phyloP scores from a whole-genome alignment of 1,140 invertebrate genomes.

The Papilio polytes region DNA sequence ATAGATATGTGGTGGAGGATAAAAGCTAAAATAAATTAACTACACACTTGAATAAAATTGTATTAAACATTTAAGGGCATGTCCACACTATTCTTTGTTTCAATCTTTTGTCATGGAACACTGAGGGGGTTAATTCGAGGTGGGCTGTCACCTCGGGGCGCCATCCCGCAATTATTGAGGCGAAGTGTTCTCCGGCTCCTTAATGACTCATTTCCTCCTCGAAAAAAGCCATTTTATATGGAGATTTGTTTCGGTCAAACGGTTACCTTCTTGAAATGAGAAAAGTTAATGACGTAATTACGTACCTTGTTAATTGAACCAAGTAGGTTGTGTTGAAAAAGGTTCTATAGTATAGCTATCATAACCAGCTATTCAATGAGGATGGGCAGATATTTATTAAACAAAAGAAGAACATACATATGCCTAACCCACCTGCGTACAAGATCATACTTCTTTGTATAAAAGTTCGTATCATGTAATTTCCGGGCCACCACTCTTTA shows the following conservation, averaged over 20 bases:
- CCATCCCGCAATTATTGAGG: slow-evolving; percentile 47
- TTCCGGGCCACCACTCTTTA: too few relatives aligned
- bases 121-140: slow-evolving; percentile 65
- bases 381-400: too few relatives aligned
- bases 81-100: slow-evolving; percentile 48
- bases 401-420: too few relatives aligned
- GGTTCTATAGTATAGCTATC: too few relatives aligned
- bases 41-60: not conserved
- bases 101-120: slow-evolving; percentile 52
- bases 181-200: slow-evolving; percentile 45
- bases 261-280: slow-evolving; percentile 18
- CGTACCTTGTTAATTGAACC: slow-evolving; percentile 9
- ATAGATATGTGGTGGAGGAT: too few relatives aligned
- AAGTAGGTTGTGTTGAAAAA: not conserved
- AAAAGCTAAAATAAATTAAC: not conserved
- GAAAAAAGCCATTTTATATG: slow-evolving; percentile 49
- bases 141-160: slow-evolving; percentile 53
- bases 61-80: slow-evolving; percentile 39
- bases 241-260: slow-evolving; percentile 44
- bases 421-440: too few relatives aligned
- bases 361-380: too few relatives aligned
- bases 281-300: slow-evolving; percentile 23
- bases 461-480: too few relatives aligned
- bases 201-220: slow-evolving; percentile 60
- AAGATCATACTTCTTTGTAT: too few relatives aligned